phyloP scores from a whole-genome alignment of 2,797 vertebrate species.

The Bryconaethiops microstoma region DNA sequence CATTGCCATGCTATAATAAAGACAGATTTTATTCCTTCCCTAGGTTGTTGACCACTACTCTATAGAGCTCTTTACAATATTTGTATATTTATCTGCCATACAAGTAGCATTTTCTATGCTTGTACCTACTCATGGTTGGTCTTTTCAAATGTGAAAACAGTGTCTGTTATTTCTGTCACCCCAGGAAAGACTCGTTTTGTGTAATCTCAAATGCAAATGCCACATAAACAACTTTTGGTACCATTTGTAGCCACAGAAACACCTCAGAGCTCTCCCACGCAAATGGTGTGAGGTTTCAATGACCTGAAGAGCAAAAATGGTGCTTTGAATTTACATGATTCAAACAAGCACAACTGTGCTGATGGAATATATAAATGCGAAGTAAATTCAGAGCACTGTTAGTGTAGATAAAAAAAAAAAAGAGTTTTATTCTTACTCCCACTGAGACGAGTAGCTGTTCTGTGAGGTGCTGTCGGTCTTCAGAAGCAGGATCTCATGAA shows the following conservation, averaged over 20 bases:
- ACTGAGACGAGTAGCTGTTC: constrained; percentile 63
- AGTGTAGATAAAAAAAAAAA: not conserved
- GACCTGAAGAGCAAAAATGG: not conserved
- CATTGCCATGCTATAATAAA: too few relatives aligned
- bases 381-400: not conserved
- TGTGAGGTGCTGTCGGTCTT: constrained; percentile 62
- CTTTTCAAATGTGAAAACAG: not conserved
- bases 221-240: not conserved
- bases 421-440: constrained; percentile 71
- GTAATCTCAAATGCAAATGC: not conserved
- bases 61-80: too few relatives aligned
- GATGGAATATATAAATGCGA: not conserved
- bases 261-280: not conserved
- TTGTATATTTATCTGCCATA: too few relatives aligned
- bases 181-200: not conserved
- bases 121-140: not conserved
- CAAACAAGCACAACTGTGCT: too few relatives aligned
- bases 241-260: constrained; percentile 25
- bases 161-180: not conserved
- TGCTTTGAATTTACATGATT: not conserved
- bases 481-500: constrained; percentile 78
- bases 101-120: not conserved
- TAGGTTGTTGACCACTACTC: too few relatives aligned
- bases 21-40: too few relatives aligned
- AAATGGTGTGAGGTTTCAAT: too few relatives aligned